These are phyloP conservation scores for Gambusia yucatana DNA, from an alignment of 2,797 vertebrate species.

Conservation along the genomic window DNA sequence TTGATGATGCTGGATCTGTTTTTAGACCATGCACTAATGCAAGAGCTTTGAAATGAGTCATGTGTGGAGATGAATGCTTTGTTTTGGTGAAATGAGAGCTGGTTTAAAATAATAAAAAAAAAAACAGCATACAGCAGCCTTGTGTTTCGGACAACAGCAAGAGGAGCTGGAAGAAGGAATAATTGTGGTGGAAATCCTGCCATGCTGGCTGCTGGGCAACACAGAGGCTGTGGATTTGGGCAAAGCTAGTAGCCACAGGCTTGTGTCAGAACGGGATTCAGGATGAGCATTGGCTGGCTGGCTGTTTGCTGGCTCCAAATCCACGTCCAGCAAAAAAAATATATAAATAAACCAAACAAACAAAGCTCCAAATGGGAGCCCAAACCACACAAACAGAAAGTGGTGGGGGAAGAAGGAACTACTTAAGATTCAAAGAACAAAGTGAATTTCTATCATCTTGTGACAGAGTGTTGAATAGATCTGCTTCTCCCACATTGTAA, in stretches of 20 bases:
- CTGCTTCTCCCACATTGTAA: slow-evolving; percentile 11
- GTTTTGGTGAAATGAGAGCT: neutral
- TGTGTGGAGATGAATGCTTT: neutral
- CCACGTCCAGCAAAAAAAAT: neutral
- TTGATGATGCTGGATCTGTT: neutral
- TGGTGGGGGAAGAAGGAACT: neutral
- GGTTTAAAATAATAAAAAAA: neutral
- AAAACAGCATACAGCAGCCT: neutral
- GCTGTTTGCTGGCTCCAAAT: neutral
- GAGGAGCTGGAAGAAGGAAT: neutral
- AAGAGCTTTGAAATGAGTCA: neutral
- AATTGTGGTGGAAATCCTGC: neutral
- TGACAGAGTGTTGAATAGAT: slow-evolving; percentile 5
- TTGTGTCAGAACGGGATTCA: neutral
- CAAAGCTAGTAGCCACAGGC: neutral
- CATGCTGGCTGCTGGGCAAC: slow-evolving; percentile 2
- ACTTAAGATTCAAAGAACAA: slow-evolving; percentile 23
- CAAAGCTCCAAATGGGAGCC: neutral
- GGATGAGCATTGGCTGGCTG: neutral
- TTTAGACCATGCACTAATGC: neutral
- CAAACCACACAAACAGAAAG: neutral
- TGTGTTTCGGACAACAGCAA: neutral
- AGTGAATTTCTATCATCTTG: slow-evolving; percentile 1
- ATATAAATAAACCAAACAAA: neutral
- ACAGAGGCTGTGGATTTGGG: slow-evolving; percentile 8